These are phyloP conservation scores for Podargus strigoides DNA, from an alignment of 2,797 vertebrate genomes.

Conservation along the genomic window DNA sequence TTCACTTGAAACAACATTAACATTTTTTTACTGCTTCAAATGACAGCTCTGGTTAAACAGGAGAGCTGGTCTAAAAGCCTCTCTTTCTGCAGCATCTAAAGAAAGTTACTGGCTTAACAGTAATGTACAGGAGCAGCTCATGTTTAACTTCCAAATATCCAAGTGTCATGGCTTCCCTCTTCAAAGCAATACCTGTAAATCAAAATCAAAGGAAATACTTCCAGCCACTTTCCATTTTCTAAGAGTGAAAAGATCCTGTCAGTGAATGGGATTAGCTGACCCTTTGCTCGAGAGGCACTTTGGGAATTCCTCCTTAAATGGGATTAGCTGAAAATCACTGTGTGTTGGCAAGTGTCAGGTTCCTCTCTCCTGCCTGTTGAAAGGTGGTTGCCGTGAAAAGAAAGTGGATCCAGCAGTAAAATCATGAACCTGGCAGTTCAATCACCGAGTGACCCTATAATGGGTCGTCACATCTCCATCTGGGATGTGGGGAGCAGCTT, in stretches of 20 bases:
- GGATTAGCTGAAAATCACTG: not conserved
- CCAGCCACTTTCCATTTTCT: not conserved
- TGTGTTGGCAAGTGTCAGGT: not conserved
- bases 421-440: not conserved
- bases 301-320: not conserved
- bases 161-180: not conserved
- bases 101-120: not conserved
- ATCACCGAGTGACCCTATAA: accelerated
- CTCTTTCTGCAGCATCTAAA: not conserved
- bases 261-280: not conserved
- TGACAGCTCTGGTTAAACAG: not conserved
- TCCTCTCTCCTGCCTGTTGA: not conserved
- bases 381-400: not conserved
- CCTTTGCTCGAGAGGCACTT: not conserved
- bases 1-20: not conserved
- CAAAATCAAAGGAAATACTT: not conserved
- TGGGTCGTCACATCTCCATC: not conserved
- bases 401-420: not conserved
- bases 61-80: not conserved
- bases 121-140: not conserved
- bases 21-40: not conserved
- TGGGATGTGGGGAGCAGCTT: not conserved
- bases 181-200: not conserved
- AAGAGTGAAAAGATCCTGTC: not conserved
- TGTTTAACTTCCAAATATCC: not conserved